A percentile compares a stretch with the other conserved stretches of the same genome.
Conservation (phyloP, 1,140 invertebrate species). For the Parapsyche elsis region DNA sequence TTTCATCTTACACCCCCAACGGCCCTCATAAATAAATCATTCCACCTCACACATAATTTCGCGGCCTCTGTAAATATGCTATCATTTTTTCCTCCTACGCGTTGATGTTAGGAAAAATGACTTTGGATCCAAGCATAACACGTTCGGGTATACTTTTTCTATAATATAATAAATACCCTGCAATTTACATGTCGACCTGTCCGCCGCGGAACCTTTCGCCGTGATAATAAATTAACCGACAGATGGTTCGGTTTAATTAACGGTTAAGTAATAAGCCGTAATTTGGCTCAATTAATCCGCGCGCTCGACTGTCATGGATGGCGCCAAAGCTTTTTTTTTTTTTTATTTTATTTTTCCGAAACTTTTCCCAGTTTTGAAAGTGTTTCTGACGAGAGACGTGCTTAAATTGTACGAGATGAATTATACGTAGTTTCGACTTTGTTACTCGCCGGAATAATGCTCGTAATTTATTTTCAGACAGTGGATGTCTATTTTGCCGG, state of each 20-base stretch:
- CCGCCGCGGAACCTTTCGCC: no score
- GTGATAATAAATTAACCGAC: no score
- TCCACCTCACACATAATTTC: constrained; percentile 40
- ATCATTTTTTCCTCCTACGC: constrained; percentile 22
- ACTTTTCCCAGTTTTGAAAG: background rate
- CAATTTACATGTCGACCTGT: no score
- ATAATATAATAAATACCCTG: no score
- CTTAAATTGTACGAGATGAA: background rate
- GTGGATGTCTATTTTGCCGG: constrained; percentile 12
- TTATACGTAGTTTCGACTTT: constrained; percentile 4
- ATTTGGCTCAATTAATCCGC: no score
- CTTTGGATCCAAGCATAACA: no score
- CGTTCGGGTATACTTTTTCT: no score
- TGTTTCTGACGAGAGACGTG: constrained; percentile 11
- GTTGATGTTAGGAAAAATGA: background rate
- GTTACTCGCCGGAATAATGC: background rate
- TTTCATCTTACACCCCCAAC: constrained; percentile 9
- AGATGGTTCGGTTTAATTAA: no score
- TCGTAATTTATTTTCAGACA: constrained; percentile 24
- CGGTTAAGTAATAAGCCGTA: no score
- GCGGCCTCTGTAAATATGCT: constrained; percentile 39
- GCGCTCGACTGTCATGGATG: no score
- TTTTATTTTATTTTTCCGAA: background rate
- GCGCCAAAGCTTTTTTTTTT: no score
- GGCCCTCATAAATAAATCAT: constrained; percentile 45